A percentile compares a stretch with the other conserved stretches of the same genome.
Conservation (phyloP, 2,888 invertebrate genomes). For the Schizaphis graminum region DNA sequence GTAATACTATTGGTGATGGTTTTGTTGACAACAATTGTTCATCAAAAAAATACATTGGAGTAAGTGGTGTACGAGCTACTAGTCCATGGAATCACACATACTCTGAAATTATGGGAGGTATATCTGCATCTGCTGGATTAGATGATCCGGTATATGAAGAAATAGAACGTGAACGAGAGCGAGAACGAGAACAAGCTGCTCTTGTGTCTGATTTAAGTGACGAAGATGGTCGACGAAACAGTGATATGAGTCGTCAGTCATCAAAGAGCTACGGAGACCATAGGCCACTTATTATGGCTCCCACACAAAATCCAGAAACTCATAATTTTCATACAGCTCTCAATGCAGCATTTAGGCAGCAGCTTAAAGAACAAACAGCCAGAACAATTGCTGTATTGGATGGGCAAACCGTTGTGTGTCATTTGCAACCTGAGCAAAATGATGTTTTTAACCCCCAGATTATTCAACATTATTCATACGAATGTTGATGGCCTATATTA, state of each 20-base stretch:
- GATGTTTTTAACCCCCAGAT: conserved; percentile 40
- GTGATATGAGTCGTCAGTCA: conserved; percentile 79
- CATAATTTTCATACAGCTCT: conserved; percentile 69
- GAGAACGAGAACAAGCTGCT: conserved; percentile 68
- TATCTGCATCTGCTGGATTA: conserved; percentile 70
- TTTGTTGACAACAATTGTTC: conserved; percentile 59
- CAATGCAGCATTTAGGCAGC: conserved; percentile 72
- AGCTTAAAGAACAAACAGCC: conserved; percentile 73
- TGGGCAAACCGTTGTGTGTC: conserved; percentile 89
- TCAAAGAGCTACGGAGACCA: conserved; percentile 86
- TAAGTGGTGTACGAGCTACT: conserved; percentile 70
- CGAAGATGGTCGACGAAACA: conserved; percentile 82
- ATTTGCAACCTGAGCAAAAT: conserved; percentile 76
- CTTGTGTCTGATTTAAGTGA: conserved; percentile 77
- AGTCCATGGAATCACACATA: conserved; percentile 83
- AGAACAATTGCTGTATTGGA: conserved; percentile 83
- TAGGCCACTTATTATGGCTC: conserved; percentile 77
- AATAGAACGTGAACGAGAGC: conserved; percentile 75
- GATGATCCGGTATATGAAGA: conserved; percentile 88
- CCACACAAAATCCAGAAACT: conserved; percentile 74
- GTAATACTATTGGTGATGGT: conserved; percentile 60
- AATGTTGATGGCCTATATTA: conserved; percentile 56
- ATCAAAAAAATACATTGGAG: conserved; percentile 54
- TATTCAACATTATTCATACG: conserved; percentile 63
- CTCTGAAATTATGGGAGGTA: conserved; percentile 76